These are phyloP conservation scores for Gobionotothen gibberifrons DNA, from an alignment of 2,797 vertebrate genomes.

Conservation along the genomic window DNA sequence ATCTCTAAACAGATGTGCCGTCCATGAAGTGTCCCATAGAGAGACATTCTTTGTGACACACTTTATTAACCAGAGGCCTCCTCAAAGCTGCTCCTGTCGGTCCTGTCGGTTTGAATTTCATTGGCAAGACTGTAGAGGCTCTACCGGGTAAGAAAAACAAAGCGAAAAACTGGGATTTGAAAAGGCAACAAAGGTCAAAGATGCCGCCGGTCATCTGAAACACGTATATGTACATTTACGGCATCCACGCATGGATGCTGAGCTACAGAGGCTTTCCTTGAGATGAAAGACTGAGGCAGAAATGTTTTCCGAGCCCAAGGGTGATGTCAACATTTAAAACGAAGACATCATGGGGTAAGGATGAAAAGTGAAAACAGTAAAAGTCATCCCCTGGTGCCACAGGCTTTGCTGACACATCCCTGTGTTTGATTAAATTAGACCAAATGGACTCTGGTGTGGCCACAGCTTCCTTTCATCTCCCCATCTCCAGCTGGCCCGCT, in stretches of 20 bases:
- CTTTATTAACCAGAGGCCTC: constrained; percentile 44
- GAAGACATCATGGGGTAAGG: neutral
- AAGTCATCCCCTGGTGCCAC: constrained; percentile 22
- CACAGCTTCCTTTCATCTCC: constrained; percentile 24
- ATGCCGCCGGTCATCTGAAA: neutral
- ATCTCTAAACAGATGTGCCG: constrained; percentile 50
- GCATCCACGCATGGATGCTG: constrained; percentile 12
- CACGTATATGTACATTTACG: neutral
- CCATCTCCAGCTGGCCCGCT: constrained; percentile 6
- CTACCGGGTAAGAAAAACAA: neutral
- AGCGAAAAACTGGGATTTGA: constrained; percentile 13
- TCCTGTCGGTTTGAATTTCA: constrained; percentile 10
- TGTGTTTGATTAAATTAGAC: constrained; percentile 19
- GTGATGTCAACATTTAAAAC: constrained; percentile 24
- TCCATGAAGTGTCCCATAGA: constrained; percentile 35
- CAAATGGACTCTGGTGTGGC: constrained; percentile 25
- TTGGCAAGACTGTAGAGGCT: constrained; percentile 23
- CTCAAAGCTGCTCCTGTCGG: constrained; percentile 38
- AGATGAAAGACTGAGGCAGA: constrained; percentile 38
- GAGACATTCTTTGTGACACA: constrained; percentile 47
- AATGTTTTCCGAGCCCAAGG: constrained; percentile 17
- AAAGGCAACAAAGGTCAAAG: constrained; percentile 7
- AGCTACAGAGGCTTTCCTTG: constrained; percentile 16
- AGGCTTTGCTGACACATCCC: constrained; percentile 33
- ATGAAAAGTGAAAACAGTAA: constrained; percentile 26